phyloP scores from a whole-genome alignment of 2,888 invertebrate species.

The Quadroppia sp. region DNA sequence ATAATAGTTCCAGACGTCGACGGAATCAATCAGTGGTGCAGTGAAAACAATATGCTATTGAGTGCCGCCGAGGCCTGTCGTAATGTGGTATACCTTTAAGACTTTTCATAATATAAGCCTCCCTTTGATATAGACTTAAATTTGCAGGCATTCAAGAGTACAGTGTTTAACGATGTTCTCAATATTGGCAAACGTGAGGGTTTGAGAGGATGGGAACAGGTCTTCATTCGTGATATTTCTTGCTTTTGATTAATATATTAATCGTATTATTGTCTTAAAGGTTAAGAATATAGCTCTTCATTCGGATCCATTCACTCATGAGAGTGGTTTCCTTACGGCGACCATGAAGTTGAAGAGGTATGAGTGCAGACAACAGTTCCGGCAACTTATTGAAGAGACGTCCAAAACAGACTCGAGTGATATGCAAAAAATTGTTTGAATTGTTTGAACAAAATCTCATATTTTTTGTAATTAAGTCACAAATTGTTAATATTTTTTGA shows the following conservation, averaged over 20 bases:
- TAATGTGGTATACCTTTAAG: conserved; percentile 36
- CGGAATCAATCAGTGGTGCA: conserved; percentile 41
- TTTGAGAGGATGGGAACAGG: conserved; percentile 30
- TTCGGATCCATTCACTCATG: conserved; percentile 91
- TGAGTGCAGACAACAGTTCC: conserved; percentile 82
- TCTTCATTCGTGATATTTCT: background rate
- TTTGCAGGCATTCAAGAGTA: conserved; percentile 40
- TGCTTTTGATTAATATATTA: background rate
- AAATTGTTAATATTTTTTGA: no score
- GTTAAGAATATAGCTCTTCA: conserved; percentile 91
- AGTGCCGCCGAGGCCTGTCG: conserved; percentile 40
- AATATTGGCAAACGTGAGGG: conserved; percentile 42
- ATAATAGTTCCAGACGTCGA: conserved; percentile 42
- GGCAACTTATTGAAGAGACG: conserved; percentile 89
- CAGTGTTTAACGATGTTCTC: conserved; percentile 37
- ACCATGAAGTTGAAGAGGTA: conserved; percentile 93
- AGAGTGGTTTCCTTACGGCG: conserved; percentile 92
- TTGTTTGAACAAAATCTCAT: no score
- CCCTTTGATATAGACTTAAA: background rate
- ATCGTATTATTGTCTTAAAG: conserved; percentile 58
- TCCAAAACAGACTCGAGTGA: conserved; percentile 50
- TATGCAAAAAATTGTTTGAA: conserved; percentile 14
- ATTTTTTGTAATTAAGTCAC: no score
- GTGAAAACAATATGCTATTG: conserved; percentile 40
- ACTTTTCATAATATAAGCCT: background rate